phyloP scores from a whole-genome alignment of 2,888 invertebrate genomes.

The Strigamia transsilvanica region DNA sequence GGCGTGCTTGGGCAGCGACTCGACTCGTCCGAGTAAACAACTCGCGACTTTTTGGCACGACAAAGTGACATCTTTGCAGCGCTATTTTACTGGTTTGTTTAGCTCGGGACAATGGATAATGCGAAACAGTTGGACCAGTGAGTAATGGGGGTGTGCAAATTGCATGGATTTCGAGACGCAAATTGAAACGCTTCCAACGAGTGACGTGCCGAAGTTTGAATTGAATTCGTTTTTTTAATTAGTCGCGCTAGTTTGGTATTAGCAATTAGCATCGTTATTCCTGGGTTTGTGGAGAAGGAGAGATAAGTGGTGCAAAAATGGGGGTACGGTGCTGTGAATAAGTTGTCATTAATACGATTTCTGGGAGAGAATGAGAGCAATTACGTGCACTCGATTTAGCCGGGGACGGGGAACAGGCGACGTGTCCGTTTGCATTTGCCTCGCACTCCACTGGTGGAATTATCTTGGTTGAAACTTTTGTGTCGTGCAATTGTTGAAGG shows the following conservation, averaged over 20 bases:
- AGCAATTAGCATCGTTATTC: constrained; percentile 1
- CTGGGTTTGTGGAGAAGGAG: not conserved
- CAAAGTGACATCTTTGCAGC: not conserved
- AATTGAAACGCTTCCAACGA: too few species aligned
- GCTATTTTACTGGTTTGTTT: not conserved
- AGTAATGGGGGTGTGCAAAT: too few species aligned
- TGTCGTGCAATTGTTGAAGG: not conserved
- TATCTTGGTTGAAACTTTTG: not conserved
- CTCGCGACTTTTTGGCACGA: not conserved
- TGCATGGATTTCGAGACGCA: too few species aligned
- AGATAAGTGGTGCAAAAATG: not conserved
- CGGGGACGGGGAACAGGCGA: not conserved
- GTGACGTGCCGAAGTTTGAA: not conserved
- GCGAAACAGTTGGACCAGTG: not conserved
- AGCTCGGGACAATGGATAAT: not conserved
- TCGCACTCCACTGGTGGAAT: not conserved
- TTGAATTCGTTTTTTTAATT: not conserved
- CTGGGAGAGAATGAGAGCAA: not conserved
- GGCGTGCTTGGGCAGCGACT: not conserved
- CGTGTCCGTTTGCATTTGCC: constrained; percentile 28
- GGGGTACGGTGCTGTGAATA: not conserved
- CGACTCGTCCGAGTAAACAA: not conserved
- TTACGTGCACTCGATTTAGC: constrained; percentile 37
- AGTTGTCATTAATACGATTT: constrained; percentile 40
- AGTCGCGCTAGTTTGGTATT: not conserved